Evolutionary conservation across 1,140 invertebrate genomes (phyloP).

Genomic region (Maniola jurtina): DNA sequence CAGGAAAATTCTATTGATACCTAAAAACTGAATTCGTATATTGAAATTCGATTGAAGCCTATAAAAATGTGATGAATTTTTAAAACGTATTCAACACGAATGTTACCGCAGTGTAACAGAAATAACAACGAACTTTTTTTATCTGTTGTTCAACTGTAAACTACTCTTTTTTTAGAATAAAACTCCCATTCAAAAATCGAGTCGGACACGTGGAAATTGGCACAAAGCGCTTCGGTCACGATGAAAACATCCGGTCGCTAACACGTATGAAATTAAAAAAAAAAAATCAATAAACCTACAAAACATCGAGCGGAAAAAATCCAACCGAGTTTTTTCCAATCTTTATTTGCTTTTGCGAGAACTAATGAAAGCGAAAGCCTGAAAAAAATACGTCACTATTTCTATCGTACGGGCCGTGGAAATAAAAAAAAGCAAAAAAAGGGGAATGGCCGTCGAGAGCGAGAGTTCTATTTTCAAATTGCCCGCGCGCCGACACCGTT

Average conservation of each 20-base stretch:
- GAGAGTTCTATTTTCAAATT: conserved; percentile 72
- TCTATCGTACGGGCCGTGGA: conserved; percentile 62
- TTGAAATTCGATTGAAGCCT: neutral
- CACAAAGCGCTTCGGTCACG: conserved; percentile 29
- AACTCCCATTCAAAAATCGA: conserved; percentile 28
- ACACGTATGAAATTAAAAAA: conserved; percentile 57
- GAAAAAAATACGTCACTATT: conserved; percentile 76
- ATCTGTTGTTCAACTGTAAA: neutral
- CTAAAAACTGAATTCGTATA: no score
- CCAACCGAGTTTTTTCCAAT: conserved; percentile 64
- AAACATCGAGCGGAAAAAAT: conserved; percentile 55
- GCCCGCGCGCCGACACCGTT: conserved; percentile 48
- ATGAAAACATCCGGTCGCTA: conserved; percentile 38
- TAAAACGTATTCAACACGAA: no score
- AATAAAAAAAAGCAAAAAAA: conserved; percentile 58
- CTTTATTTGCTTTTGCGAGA: conserved; percentile 74
- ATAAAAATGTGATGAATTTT: neutral
- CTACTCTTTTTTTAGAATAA: conserved; percentile 10
- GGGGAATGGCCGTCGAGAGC: conserved; percentile 56
- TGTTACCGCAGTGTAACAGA: neutral
- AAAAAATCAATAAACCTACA: conserved; percentile 64
- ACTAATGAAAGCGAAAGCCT: conserved; percentile 67
- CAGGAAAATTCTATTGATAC: no score
- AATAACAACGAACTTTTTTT: neutral
- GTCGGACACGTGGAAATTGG: conserved; percentile 24